Evolutionary conservation across 2,113 vertebrate genomes (phyloP).

Genomic region (Antennarius striatus): DNA sequence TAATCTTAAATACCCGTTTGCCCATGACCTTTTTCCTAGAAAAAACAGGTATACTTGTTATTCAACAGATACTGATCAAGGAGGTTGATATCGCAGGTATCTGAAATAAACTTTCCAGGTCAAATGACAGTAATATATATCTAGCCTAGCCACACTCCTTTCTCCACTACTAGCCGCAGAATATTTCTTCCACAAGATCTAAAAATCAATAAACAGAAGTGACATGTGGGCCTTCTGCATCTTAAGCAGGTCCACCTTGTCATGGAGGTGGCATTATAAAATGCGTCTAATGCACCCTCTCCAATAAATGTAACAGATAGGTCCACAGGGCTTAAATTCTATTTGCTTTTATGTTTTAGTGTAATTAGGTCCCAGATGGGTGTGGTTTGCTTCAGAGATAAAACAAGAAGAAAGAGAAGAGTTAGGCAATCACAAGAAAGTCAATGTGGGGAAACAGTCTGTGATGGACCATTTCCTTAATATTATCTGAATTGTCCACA

Average conservation of each 20-base stretch:
- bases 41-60: conserved; percentile 51
- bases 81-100: conserved; percentile 32
- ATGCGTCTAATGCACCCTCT: conserved; percentile 44
- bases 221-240: conserved; percentile 67
- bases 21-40: conserved; percentile 54
- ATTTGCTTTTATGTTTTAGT: conserved; percentile 55
- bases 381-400: conserved; percentile 40
- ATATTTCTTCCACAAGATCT: conserved; percentile 55
- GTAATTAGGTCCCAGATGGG: conserved; percentile 52
- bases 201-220: conserved; percentile 76
- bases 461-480: conserved; percentile 56
- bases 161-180: conserved; percentile 27
- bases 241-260: conserved; percentile 56
- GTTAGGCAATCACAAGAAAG: conserved; percentile 48
- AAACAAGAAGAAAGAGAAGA: conserved; percentile 24
- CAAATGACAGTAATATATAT: conserved; percentile 40
- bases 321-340: conserved; percentile 19
- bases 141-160: neutral
- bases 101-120: conserved; percentile 51
- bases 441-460: conserved; percentile 23
- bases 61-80: conserved; percentile 47
- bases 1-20: conserved; percentile 60
- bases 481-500: conserved; percentile 39
- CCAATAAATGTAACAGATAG: conserved; percentile 50
- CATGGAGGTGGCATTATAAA: conserved; percentile 39